Evolutionary conservation across 1,140 invertebrate genomes (phyloP).

Genomic region (Chionoecetes opilio): DNA sequence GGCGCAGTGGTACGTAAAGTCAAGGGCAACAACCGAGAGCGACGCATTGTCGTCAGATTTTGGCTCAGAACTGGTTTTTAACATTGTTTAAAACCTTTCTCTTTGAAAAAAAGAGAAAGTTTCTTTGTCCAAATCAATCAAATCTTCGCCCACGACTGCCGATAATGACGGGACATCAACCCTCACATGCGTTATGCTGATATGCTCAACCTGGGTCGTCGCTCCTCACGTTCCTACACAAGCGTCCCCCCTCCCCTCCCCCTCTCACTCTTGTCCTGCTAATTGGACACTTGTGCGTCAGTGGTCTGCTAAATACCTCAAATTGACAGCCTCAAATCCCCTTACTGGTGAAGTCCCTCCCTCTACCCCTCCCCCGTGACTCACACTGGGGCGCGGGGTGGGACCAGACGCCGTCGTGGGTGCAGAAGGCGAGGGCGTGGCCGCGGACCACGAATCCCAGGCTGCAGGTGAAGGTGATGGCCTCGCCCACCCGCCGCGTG

Average conservation of each 20-base stretch:
- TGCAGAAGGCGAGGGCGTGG: slow-evolving; percentile 71
- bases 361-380: not conserved
- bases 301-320: slow-evolving; percentile 4
- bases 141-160: not conserved
- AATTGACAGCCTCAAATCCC: not conserved
- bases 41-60: not conserved
- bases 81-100: no score
- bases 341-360: not conserved
- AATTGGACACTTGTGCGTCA: slow-evolving; percentile 22
- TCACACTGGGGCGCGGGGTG: slow-evolving; percentile 67
- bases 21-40: not conserved
- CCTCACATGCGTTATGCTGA: not conserved
- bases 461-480: slow-evolving; percentile 66
- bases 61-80: not conserved
- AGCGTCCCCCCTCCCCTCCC: not conserved
- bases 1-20: no score
- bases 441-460: slow-evolving; percentile 61
- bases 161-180: not conserved
- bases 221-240: not conserved
- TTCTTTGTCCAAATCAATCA: not conserved
- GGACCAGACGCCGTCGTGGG: slow-evolving; percentile 63
- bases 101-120: no score
- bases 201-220: not conserved
- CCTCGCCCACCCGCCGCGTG: slow-evolving; percentile 59
- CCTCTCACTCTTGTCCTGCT: not conserved